These are phyloP conservation scores for Dendrolimus houi DNA, from an alignment of 2,888 invertebrate genomes.

Conservation along the genomic window DNA sequence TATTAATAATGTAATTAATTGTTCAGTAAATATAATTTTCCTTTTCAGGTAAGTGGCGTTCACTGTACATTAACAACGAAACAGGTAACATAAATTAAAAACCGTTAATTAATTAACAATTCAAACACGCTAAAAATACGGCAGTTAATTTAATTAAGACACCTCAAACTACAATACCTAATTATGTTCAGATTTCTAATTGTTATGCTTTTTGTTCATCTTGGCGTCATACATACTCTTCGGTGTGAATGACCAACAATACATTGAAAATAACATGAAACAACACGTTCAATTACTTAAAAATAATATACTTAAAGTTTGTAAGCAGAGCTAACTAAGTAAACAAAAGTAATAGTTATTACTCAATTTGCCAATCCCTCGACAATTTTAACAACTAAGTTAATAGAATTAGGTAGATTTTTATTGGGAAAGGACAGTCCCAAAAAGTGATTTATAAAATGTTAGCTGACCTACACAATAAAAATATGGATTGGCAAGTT, in stretches of 20 bases:
- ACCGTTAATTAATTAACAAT: neutral
- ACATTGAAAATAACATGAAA: neutral
- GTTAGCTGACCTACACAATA: too few relatives aligned
- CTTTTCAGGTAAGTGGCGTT: slow-evolving; percentile 21
- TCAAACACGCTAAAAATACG: neutral
- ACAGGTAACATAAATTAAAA: neutral
- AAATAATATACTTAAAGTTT: too few relatives aligned
- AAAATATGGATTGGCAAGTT: too few relatives aligned
- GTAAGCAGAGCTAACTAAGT: too few relatives aligned
- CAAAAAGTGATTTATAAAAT: too few relatives aligned
- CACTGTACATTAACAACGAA: neutral
- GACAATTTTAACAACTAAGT: too few relatives aligned
- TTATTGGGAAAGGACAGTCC: too few relatives aligned
- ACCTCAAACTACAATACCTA: neutral
- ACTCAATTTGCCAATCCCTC: too few relatives aligned
- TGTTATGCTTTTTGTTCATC: neutral
- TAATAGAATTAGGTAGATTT: too few relatives aligned
- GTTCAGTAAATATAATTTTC: slow-evolving; percentile 22
- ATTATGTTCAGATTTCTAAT: neutral
- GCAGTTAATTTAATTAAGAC: neutral
- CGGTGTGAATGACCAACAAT: neutral
- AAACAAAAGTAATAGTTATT: too few relatives aligned
- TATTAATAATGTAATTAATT: too few relatives aligned
- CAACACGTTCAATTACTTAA: too few relatives aligned
- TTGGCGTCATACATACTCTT: neutral